Evolutionary conservation across 2,113 vertebrate genomes (phyloP).

Genomic region (Pteropus alecto): DNA sequence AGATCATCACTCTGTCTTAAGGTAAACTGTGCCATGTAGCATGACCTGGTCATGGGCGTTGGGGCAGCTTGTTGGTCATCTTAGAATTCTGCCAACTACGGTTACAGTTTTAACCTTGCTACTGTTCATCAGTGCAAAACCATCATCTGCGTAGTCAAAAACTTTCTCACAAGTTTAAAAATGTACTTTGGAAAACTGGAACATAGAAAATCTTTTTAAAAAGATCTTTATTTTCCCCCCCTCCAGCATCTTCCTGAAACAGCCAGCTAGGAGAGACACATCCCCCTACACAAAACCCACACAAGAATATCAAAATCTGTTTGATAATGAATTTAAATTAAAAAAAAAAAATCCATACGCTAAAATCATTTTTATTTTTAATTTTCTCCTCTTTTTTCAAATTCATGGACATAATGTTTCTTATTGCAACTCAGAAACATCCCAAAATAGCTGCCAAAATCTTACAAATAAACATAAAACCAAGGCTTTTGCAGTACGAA

Average conservation of each 20-base stretch:
- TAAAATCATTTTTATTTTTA: constrained; percentile 77
- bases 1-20: background rate
- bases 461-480: constrained; percentile 77
- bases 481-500: constrained; percentile 57
- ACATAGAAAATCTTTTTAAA: constrained; percentile 65
- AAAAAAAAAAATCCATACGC: constrained; percentile 74
- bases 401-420: constrained; percentile 80
- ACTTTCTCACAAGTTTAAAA: constrained; percentile 70
- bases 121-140: background rate
- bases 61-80: background rate
- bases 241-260: constrained; percentile 71
- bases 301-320: constrained; percentile 80
- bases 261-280: constrained; percentile 73
- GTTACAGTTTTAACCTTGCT: too few relatives aligned
- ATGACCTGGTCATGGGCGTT: too few relatives aligned
- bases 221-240: constrained; percentile 56
- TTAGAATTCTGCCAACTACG: background rate
- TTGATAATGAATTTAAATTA: constrained; percentile 79
- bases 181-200: constrained; percentile 73
- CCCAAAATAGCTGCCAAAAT: constrained; percentile 77
- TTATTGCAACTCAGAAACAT: constrained; percentile 77
- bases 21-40: background rate
- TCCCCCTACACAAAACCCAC: constrained; percentile 78
- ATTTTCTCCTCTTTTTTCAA: constrained; percentile 75
- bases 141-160: background rate